Percentiles rank a stretch among this genome's conserved stretches.
Conservation (phyloP, 2,113 vertebrate species). For the Percopsis transmontana region DNA sequence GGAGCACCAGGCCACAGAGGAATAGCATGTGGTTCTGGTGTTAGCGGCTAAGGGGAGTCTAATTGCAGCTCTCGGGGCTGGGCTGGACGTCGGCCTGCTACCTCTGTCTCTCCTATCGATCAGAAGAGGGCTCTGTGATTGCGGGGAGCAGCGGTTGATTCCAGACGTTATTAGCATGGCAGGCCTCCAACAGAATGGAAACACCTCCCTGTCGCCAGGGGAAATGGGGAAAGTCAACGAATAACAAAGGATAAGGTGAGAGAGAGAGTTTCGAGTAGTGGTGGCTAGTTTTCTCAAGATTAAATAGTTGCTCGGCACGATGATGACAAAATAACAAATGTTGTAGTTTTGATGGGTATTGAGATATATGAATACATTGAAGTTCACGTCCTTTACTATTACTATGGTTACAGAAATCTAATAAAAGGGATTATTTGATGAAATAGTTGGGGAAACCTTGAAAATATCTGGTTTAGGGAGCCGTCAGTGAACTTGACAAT, state of each 20-base stretch:
- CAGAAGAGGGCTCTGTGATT: conserved; percentile 51
- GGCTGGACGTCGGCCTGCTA: conserved; percentile 63
- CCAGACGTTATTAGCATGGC: conserved; percentile 55
- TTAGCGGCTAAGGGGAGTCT: conserved; percentile 44
- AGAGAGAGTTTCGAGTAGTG: not conserved
- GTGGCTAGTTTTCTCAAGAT: not conserved
- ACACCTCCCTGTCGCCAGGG: conserved; percentile 14
- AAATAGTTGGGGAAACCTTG: too few relatives aligned
- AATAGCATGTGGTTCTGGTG: conserved; percentile 45
- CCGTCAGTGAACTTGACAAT: not conserved
- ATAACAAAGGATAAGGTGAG: not conserved
- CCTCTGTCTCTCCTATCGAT: conserved; percentile 66
- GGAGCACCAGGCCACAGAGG: conserved; percentile 53
- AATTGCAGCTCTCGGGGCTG: conserved; percentile 62
- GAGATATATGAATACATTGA: too few relatives aligned
- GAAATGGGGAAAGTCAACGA: conserved; percentile 23
- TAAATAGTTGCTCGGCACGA: not conserved
- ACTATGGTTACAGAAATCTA: too few relatives aligned
- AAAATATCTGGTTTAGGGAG: not conserved
- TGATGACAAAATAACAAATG: not conserved
- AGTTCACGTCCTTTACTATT: too few relatives aligned
- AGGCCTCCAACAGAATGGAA: conserved; percentile 37
- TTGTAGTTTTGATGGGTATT: too few relatives aligned
- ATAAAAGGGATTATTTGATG: too few relatives aligned
- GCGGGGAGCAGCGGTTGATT: conserved; percentile 60